Percentiles rank a stretch among this genome's conserved stretches.
phyloP scores from a whole-genome alignment of 2,888 invertebrate genomes.

The Agrochola circellaris region DNA sequence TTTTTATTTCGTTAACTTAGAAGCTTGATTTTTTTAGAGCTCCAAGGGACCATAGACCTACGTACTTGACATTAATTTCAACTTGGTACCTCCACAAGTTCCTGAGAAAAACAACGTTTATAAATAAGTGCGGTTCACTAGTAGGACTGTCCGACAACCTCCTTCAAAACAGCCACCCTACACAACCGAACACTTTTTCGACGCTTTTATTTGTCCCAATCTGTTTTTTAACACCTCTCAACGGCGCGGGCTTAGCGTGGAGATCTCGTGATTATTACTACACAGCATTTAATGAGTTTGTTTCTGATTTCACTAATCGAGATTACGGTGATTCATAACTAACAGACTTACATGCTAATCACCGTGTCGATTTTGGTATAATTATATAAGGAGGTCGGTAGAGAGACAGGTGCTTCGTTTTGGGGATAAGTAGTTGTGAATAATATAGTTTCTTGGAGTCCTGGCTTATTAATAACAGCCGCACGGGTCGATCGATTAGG shows the following conservation, averaged over 20 bases:
- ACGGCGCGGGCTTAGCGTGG: constrained; percentile 33
- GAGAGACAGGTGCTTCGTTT: not conserved
- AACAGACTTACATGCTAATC: constrained; percentile 50
- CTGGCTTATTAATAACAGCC: not conserved
- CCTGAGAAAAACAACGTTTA: too few relatives aligned
- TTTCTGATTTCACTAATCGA: constrained; percentile 66
- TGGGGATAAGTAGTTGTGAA: not conserved
- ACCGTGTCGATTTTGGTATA: constrained; percentile 28
- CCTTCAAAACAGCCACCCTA: constrained; percentile 50
- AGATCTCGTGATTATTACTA: constrained; percentile 68
- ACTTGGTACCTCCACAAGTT: too few relatives aligned
- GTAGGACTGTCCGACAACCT: not conserved
- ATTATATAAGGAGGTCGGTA: not conserved
- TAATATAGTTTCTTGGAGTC: not conserved
- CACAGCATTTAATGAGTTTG: constrained; percentile 73
- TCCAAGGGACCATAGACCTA: too few relatives aligned
- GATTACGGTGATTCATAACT: constrained; percentile 65
- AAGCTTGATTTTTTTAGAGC: too few relatives aligned
- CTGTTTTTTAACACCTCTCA: constrained; percentile 79
- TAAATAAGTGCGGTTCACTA: too few relatives aligned
- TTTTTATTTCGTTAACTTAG: too few relatives aligned
- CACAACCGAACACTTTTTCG: constrained; percentile 65
- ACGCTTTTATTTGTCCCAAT: constrained; percentile 73
- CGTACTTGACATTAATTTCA: too few relatives aligned
- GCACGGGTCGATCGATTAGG: not conserved